Base-by-base conservation (phyloP, 2,797 vertebrate genomes). In the Leptodactylus fallax region DNA sequence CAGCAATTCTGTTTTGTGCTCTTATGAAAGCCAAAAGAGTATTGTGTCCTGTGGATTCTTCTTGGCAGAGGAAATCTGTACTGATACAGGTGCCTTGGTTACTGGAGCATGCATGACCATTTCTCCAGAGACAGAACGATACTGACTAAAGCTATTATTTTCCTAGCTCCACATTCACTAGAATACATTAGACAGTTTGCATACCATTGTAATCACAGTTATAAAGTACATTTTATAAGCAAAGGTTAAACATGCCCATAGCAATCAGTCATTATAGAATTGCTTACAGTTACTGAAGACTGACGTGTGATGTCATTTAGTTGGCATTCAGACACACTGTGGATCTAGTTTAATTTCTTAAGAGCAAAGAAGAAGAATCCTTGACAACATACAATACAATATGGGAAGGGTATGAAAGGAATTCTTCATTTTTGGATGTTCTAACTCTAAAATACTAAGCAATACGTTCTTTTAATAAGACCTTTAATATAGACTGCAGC, bases 401-500 rank as follows among this genome's bases (percentile, higher is more conserved):
- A 21, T 49, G n/a, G 36, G 55, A 85, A 77, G 69, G 14, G 83
- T 49, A 51, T 60, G 21, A 84, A 74, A 74, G 55, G 0, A 83
- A 74, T 61, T 61, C 19, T 23, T 61, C 27, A 14, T 84, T 74
- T 60, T 63, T 85, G 36, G 55, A 85, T 49, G 63, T 56, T 9
- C 13, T 60, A 55, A 19, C 21, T 23, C 13, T 87, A 53, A 81
- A 87, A 74, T 51, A 8, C 19, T 80, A 67, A 80, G 51, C 55
- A 74, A 56, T 69, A 67, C 25, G 51, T 8, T 85, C 36, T 63
- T 85, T 79, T 17, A 71, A 45, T 25, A 53, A 49, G 53, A 84
- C 21, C 14, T 79, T 49, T 79, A 85, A 88, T 88, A 83, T 56
- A 80, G 27, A 81, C 65, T 79, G 19, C 81, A 85, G 87, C 76